These are phyloP conservation scores for Drosophila melanosoma DNA, from an alignment of 2,888 invertebrate genomes.

Conservation along the genomic window DNA sequence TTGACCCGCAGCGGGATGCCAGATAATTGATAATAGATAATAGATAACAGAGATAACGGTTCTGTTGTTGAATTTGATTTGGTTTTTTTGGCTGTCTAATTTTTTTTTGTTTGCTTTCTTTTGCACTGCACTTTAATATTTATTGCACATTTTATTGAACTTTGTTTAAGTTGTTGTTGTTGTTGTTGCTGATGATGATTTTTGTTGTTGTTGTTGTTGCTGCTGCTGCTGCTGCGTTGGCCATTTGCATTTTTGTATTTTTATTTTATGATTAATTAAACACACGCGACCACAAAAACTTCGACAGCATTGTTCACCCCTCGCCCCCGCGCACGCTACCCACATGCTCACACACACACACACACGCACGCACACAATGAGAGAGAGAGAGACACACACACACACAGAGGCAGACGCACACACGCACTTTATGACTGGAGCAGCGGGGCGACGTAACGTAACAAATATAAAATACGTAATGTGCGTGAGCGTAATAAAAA, in stretches of 20 bases:
- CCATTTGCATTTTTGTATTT: slow-evolving; percentile 54
- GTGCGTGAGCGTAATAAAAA: slow-evolving; percentile 66
- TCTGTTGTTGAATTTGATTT: neutral
- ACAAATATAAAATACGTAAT: slow-evolving; percentile 44
- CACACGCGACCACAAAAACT: slow-evolving; percentile 71
- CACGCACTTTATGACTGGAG: slow-evolving; percentile 42
- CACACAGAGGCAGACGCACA: slow-evolving; percentile 28
- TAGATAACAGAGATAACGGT: neutral
- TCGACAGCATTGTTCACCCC: slow-evolving; percentile 14
- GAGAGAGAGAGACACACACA: slow-evolving; percentile 7
- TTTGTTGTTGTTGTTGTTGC: slow-evolving; percentile 11
- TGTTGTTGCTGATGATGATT: slow-evolving; percentile 25
- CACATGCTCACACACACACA: slow-evolving; percentile 30
- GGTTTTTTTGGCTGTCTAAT: neutral
- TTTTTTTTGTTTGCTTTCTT: slow-evolving; percentile 7
- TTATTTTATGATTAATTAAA: slow-evolving; percentile 77
- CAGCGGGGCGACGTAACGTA: slow-evolving; percentile 38
- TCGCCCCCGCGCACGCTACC: slow-evolving; percentile 11
- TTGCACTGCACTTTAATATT: slow-evolving; percentile 35
- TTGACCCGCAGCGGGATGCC: slow-evolving; percentile 17
- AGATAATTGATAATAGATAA: slow-evolving; percentile 1
- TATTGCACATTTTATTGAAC: slow-evolving; percentile 39
- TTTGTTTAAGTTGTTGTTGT: slow-evolving; percentile 17
- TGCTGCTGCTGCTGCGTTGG: slow-evolving; percentile 31
- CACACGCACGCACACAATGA: slow-evolving; percentile 21